Base-by-base conservation (phyloP, 2,888 invertebrate genomes). In the Biston stratarius region DNA sequence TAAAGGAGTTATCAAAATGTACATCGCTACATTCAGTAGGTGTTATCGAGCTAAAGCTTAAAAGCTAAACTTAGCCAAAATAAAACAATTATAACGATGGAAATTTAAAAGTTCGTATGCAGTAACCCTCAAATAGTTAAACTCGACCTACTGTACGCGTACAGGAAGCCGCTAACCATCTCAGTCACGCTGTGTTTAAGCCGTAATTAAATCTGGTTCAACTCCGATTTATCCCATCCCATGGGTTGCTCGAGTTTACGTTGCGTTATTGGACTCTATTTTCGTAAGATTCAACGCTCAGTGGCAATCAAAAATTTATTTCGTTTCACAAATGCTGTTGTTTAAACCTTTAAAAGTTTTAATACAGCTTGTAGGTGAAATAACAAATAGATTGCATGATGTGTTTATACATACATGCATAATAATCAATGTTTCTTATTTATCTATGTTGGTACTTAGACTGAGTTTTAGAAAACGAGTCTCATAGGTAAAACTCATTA, bases 131-230 rank as follows among this genome's bases (percentile, higher is more conserved):
- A 24, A 10, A 36, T 34, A 53, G 48, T 47, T 44, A 83, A 82
- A 87, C 83, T 85, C 83, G 83, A 83, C 86, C 86, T 80, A 88
- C 82, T 53, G 15, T 87, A 84, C 75, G 80, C 75, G 67, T 85
- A 81, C 91, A 92, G 92, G 92, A 92, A 90, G 83, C 89, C 77
- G 85, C 86, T 88, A 85, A 88, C 86, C 84, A 83, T 78, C 78
- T 83, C 81, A 82, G 86, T 84, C 83, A 84, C 79, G 86, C 82
- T 79, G 83, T 86, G 84, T 89, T 89, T 86, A 83, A 85, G 83
- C 83, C 85, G 83, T 87, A 86, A 91, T 91, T 90, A 91, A 88
- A 91, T 78, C 81, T 77, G 77, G 82, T 82, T 81, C 81, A 83
- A 85, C 83, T 85, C 81, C 84, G 84, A 87, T 86, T 86, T 82